Evolutionary conservation across 2,888 invertebrate genomes (phyloP).

Genomic region (Apomyelois bistriatella): DNA sequence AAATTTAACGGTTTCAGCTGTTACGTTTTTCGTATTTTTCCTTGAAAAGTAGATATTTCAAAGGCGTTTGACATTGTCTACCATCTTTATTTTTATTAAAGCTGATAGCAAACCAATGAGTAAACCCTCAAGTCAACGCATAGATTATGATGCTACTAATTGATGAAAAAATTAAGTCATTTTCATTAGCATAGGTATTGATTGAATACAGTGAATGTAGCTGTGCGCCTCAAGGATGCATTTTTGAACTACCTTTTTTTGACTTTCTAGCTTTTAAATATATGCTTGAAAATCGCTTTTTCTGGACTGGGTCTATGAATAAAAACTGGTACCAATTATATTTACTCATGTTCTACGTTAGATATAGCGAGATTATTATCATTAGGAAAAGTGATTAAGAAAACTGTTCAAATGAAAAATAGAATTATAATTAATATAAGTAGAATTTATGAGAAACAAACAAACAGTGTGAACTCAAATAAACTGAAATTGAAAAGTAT

Average conservation of each 20-base stretch:
- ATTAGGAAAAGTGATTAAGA: slow-evolving; percentile 33
- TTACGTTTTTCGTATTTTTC: too few species aligned
- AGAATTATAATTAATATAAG: not conserved
- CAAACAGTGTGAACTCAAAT: too few species aligned
- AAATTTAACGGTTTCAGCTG: too few species aligned
- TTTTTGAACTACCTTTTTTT: not conserved
- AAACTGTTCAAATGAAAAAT: slow-evolving; percentile 25
- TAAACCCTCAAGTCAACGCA: not conserved
- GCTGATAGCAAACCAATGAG: too few species aligned
- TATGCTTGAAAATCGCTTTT: not conserved
- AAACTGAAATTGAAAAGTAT: too few species aligned
- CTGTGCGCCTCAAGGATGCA: not conserved
- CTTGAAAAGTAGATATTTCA: not conserved
- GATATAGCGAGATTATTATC: slow-evolving; percentile 41
- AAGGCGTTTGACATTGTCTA: not conserved
- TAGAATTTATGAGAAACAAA: too few species aligned
- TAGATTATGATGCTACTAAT: not conserved
- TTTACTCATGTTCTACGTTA: slow-evolving; percentile 42
- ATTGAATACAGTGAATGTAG: not conserved
- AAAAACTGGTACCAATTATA: slow-evolving; percentile 60
- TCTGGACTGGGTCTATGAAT: slow-evolving; percentile 23
- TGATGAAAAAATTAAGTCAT: not conserved
- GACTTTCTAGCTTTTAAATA: not conserved
- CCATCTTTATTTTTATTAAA: not conserved
- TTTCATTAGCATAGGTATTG: not conserved